phyloP scores from a whole-genome alignment of 2,888 invertebrate species.

The Oegoconia quadripuncta region DNA sequence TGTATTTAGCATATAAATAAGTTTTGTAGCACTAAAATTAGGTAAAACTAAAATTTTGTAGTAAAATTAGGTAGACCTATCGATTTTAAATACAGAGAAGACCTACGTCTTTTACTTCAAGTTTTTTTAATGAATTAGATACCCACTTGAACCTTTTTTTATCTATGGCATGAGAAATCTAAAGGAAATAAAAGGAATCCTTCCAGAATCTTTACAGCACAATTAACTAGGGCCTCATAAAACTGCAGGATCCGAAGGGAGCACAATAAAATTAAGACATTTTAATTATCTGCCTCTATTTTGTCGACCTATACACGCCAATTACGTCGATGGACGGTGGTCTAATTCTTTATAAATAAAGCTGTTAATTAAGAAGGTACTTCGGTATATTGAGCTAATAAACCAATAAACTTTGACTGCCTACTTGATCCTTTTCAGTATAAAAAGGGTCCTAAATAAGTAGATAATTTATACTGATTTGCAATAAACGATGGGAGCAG shows the following conservation, averaged over 20 bases:
- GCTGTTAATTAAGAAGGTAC: slow-evolving; percentile 65
- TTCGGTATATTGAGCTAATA: slow-evolving; percentile 58
- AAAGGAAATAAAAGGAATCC: slow-evolving; percentile 18
- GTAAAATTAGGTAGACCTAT: no score
- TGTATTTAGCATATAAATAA: slow-evolving; percentile 46
- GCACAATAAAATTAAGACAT: slow-evolving; percentile 74
- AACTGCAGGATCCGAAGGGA: slow-evolving; percentile 45
- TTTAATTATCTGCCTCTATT: slow-evolving; percentile 74
- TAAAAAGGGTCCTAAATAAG: slow-evolving; percentile 46
- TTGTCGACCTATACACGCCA: slow-evolving; percentile 59
- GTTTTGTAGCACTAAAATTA: slow-evolving; percentile 26
- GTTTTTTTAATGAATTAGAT: no score
- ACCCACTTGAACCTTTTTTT: no score
- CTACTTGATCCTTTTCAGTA: slow-evolving; percentile 57
- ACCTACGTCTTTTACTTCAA: no score
- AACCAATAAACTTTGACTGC: slow-evolving; percentile 64
- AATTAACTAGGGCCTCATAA: slow-evolving; percentile 52
- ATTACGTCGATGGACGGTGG: slow-evolving; percentile 53
- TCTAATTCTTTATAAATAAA: slow-evolving; percentile 72
- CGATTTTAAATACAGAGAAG: no score
- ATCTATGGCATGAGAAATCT: no score
- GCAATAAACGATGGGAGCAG: slow-evolving; percentile 39
- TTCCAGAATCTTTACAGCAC: slow-evolving; percentile 37
- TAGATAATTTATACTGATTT: slow-evolving; percentile 42
- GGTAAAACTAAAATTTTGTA: no score